Evolutionary conservation across 1,140 invertebrate genomes (phyloP), one percentile per base, ranked within the genome.

Genomic region (Papilio xuthus): DNA sequence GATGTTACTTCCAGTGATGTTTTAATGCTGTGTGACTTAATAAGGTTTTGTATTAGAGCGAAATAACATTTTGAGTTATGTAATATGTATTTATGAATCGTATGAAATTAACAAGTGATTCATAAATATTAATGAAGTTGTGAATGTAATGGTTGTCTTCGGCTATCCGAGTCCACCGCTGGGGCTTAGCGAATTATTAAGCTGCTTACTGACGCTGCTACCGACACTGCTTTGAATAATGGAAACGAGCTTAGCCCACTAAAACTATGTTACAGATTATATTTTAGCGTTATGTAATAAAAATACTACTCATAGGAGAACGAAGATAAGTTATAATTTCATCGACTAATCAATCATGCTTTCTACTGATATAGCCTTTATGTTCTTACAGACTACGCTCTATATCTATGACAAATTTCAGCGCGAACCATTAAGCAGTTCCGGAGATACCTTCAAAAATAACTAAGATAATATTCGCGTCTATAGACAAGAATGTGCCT

Each of bases 211-310:
- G 12, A 28, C 12, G 60, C 60, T 63, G 23, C 23, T 15, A 63
- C 60, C 60, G 60, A 63, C 60, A 63, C 60, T 63, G 60, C 23
- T 63, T 63, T 63, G 60, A 63, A 63, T 63, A 63, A 63, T 63
- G 60, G 60, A 63, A 63, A 63, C 15, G 23, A 60, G 53, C 60
- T 63, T 63, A 63, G 12, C 23, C 23, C 10, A 63, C 23, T 63
- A 63, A 28, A 63, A 63, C 60, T 63, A 28, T 28, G 1, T 28
- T 26, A 28, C 0, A 26, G n/a, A 56, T 13, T 28, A 63, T 28
- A 12, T 28, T 63, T 63, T 60, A 23, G 10, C 8, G n/a, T 28
- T 63, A 63, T 53, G 50, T 63, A 63, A 28, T 63, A 32, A 63
- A 63, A 63, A 28, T 2, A 28, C 12, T 63, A 28, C 10, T 28